phyloP scores from a whole-genome alignment of 2,888 invertebrate genomes.

The Lepidonotus clava region DNA sequence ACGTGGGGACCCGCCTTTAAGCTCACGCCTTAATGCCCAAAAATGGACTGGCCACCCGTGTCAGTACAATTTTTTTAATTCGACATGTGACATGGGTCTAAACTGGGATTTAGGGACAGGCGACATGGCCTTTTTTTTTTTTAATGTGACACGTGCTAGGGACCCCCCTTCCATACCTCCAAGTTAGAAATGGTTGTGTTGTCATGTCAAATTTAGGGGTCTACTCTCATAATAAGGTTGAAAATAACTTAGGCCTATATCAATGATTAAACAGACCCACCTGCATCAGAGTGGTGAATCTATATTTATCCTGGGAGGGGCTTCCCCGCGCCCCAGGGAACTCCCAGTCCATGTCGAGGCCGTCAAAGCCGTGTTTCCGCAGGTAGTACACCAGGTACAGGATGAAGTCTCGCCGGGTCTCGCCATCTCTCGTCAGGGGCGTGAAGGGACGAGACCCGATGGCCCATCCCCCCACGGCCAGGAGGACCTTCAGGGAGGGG shows the following conservation, averaged over 20 bases:
- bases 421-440: conserved; percentile 63
- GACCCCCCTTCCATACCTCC: too few species aligned
- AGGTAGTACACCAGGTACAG: conserved; percentile 28
- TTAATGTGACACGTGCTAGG: too few species aligned
- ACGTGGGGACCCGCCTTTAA: too few species aligned
- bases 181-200: too few species aligned
- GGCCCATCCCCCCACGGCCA: conserved; percentile 96
- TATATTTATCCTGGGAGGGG: conserved; percentile 68
- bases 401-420: conserved; percentile 57
- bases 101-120: too few species aligned
- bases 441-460: conserved; percentile 72
- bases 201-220: too few species aligned
- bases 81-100: too few species aligned
- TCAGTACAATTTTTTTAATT: too few species aligned
- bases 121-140: too few species aligned
- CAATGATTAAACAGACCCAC: conserved; percentile 58
- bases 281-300: conserved; percentile 70
- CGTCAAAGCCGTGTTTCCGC: conserved; percentile 84
- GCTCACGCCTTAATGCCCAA: too few species aligned
- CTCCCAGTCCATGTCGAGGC: conserved; percentile 95
- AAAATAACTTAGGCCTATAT: neutral
- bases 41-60: too few species aligned
- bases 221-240: too few species aligned
- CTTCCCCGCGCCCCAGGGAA: conserved; percentile 85
- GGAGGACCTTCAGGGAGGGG: conserved; percentile 88